Percentiles rank a stretch among this genome's conserved stretches.
Evolutionary conservation across 2,113 vertebrate genomes (phyloP).

Genomic region (Sander vitreus): DNA sequence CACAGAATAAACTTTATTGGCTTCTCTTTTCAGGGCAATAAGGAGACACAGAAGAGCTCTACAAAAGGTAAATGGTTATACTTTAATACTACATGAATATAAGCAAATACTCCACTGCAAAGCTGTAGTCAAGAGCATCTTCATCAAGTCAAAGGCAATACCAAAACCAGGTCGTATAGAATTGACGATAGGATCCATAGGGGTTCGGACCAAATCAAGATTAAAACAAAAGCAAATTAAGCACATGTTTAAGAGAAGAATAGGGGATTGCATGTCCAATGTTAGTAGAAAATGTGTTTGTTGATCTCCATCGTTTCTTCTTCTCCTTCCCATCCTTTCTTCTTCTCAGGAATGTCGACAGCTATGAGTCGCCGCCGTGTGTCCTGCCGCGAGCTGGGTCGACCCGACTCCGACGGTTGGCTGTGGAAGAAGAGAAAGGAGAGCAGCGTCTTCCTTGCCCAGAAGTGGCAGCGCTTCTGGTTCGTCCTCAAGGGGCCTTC

Average conservation of each 20-base stretch:
- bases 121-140: no score
- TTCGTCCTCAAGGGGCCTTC: slow-evolving; percentile 91
- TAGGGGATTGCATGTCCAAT: neutral
- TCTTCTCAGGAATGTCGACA: slow-evolving; percentile 71
- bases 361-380: slow-evolving; percentile 92
- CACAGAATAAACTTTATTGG: neutral
- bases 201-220: neutral
- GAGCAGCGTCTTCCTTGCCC: slow-evolving; percentile 89
- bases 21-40: slow-evolving; percentile 72
- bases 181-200: neutral
- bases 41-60: slow-evolving; percentile 73
- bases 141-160: neutral
- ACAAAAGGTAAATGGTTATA: slow-evolving; percentile 78
- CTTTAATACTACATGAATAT: neutral
- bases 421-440: slow-evolving; percentile 93
- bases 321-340: neutral
- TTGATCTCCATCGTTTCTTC: neutral
- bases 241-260: neutral
- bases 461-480: slow-evolving; percentile 98
- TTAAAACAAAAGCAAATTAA: neutral
- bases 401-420: slow-evolving; percentile 94
- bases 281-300: neutral
- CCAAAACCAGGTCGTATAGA: neutral
- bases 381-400: slow-evolving; percentile 92
- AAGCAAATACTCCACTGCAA: neutral